Conservation (phyloP, 2,113 vertebrate genomes). For the Dicerorhinus sumatrensis region DNA sequence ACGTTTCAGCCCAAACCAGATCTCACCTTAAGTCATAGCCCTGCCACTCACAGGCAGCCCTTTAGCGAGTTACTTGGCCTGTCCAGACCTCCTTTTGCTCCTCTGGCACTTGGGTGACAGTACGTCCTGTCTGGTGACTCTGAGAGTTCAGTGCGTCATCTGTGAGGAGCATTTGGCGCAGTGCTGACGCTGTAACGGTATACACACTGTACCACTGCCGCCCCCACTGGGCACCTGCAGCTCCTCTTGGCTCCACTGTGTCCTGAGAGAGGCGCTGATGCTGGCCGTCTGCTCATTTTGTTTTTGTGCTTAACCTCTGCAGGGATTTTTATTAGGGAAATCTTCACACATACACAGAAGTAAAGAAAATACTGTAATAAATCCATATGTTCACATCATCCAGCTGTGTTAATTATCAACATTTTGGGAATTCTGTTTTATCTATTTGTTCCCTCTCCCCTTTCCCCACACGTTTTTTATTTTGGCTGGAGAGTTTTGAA, state of each 20-base stretch:
- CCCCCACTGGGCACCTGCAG: not conserved
- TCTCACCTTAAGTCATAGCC: not conserved
- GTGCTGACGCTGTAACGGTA: not conserved
- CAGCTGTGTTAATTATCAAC: not conserved
- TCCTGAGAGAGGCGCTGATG: not conserved
- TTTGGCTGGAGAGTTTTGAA: not conserved
- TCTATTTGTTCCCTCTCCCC: not conserved
- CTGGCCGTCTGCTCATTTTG: not conserved
- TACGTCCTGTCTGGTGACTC: not conserved
- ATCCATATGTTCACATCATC: not conserved
- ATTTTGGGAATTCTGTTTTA: not conserved
- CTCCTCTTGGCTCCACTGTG: not conserved
- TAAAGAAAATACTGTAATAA: not conserved
- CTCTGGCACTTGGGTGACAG: not conserved
- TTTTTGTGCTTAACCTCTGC: not conserved
- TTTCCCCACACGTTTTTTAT: not conserved
- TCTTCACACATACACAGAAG: not conserved
- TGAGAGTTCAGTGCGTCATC: not conserved
- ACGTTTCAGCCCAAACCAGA: not conserved
- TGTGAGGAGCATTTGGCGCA: not conserved
- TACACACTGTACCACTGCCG: not conserved
- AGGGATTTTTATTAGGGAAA: not conserved
- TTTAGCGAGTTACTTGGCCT: not conserved
- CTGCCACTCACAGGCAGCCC: not conserved
- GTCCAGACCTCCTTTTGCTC: not conserved